Conservation (phyloP, 2,113 vertebrate genomes). For the Rafetus swinhoei region DNA sequence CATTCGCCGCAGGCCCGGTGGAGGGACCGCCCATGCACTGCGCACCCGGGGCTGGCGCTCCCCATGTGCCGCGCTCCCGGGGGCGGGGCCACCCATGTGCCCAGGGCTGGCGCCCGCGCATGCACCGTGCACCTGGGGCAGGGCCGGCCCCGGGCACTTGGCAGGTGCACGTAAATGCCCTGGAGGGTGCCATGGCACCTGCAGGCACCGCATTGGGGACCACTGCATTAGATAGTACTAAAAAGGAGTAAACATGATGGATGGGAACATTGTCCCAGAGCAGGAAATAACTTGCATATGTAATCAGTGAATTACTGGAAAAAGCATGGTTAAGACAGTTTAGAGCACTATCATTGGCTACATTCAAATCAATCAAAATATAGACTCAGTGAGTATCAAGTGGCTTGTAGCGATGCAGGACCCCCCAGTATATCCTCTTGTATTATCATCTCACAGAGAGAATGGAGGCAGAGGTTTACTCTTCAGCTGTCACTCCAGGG, state of each 20-base stretch:
- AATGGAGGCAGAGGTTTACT: not conserved
- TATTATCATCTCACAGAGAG: not conserved
- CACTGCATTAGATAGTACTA: not conserved
- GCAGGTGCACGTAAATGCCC: too few species aligned
- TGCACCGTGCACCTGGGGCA: too few species aligned
- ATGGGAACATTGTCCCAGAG: not conserved
- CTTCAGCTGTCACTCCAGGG: not conserved
- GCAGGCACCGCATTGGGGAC: too few species aligned
- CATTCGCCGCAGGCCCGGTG: too few species aligned
- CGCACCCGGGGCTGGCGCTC: too few species aligned
- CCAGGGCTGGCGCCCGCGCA: too few species aligned
- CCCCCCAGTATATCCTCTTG: not conserved
- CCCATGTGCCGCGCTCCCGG: too few species aligned
- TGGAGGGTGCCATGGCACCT: too few species aligned
- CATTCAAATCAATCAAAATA: not conserved
- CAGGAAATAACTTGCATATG: not conserved
- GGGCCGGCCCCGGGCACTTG: too few species aligned
- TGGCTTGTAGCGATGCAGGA: not conserved
- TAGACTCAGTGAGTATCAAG: not conserved
- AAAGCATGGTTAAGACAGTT: too few species aligned
- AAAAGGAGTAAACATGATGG: not conserved
- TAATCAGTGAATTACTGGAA: not conserved
- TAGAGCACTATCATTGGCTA: not conserved
- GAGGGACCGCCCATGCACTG: too few species aligned
- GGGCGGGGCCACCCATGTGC: too few species aligned